phyloP scores from a whole-genome alignment of 2,113 vertebrate species.

The Gymnogyps californianus region DNA sequence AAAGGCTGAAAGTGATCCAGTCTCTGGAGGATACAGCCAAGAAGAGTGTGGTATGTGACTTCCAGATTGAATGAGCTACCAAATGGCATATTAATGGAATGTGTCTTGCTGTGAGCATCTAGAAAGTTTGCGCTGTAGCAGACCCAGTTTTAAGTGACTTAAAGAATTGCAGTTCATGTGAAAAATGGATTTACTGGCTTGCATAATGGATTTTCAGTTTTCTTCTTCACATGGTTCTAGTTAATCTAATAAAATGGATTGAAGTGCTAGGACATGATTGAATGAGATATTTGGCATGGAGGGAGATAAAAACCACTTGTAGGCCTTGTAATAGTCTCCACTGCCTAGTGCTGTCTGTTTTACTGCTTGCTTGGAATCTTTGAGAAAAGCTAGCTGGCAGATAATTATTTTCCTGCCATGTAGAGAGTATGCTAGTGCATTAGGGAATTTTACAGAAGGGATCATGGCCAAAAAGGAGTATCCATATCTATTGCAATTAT shows the following conservation, averaged over 20 bases:
- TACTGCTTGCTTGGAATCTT: not conserved
- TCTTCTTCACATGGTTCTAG: not conserved
- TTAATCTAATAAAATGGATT: not conserved
- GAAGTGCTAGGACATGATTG: not conserved
- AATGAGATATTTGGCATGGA: not conserved
- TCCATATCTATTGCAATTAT: not conserved
- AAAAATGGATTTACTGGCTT: not conserved
- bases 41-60: conserved; percentile 89
- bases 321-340: not conserved
- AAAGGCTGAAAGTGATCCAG: conserved; percentile 97
- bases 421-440: not conserved
- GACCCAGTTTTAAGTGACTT: not conserved
- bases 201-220: not conserved
- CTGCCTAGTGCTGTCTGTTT: not conserved
- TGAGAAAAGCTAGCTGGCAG: not conserved
- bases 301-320: not conserved
- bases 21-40: conserved; percentile 95
- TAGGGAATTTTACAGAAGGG: not conserved
- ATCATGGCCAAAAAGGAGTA: not conserved
- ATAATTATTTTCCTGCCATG: not conserved
- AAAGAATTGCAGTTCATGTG: not conserved
- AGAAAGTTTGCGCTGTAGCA: not conserved
- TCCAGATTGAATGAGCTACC: not conserved
- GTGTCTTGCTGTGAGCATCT: not conserved
- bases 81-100: not conserved